A percentile compares a stretch with the other conserved stretches of the same genome.
Conservation (phyloP, 2,888 invertebrate species). For the Dioctria rufipes region DNA sequence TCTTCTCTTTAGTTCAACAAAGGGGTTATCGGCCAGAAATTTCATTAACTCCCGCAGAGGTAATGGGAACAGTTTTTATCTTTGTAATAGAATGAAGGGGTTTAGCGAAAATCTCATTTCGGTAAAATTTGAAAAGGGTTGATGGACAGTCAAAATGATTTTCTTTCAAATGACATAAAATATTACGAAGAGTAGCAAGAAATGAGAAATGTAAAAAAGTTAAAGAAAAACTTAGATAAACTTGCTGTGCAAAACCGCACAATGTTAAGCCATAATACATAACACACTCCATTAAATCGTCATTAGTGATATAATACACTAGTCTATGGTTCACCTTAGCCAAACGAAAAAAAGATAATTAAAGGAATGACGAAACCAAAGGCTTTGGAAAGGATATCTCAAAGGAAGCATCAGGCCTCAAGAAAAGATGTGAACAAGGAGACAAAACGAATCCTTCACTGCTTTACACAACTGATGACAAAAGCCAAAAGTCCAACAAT, state of each 20-base stretch:
- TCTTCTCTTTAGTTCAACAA: conserved; percentile 32
- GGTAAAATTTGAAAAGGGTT: conserved; percentile 55
- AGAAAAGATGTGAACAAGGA: conserved; percentile 47
- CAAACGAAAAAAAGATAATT: conserved; percentile 48
- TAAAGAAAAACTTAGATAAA: not conserved
- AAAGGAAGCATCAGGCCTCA: conserved; percentile 49
- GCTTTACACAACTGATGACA: conserved; percentile 49
- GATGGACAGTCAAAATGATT: conserved; percentile 57
- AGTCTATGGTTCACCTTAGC: conserved; percentile 48
- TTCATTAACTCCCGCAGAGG: conserved; percentile 38
- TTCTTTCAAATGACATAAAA: conserved; percentile 21
- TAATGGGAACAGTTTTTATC: conserved; percentile 27
- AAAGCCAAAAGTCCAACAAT: conserved; percentile 51
- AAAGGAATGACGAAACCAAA: conserved; percentile 52
- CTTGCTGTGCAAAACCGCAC: not conserved
- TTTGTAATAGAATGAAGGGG: not conserved
- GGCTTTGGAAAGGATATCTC: conserved; percentile 40
- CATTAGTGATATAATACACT: conserved; percentile 52
- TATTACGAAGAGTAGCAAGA: too few relatives aligned
- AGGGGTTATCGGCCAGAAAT: conserved; percentile 9
- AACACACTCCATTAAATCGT: conserved; percentile 44
- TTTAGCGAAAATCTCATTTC: conserved; percentile 46
- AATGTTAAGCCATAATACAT: conserved; percentile 6
- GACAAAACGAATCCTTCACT: conserved; percentile 51
- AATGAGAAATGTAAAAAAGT: not conserved